These are phyloP conservation scores for Gymnorhina tibicen DNA, from an alignment of 2,113 vertebrate genomes.

Conservation along the genomic window DNA sequence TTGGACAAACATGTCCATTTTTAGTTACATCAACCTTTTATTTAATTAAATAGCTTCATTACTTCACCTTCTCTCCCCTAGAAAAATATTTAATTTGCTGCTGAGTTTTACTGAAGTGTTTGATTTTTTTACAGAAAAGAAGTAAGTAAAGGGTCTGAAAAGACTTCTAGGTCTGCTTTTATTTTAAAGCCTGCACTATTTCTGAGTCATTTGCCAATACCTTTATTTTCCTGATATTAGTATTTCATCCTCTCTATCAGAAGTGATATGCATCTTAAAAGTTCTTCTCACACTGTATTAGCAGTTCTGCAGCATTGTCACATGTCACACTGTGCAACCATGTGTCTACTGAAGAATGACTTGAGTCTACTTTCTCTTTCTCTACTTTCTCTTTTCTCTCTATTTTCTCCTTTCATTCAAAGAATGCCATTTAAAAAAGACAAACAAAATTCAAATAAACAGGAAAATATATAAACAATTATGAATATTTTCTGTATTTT, in stretches of 20 bases:
- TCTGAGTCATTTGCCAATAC: not conserved
- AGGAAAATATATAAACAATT: not conserved
- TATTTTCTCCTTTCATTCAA: no score
- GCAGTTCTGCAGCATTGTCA: not conserved
- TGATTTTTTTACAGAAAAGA: not conserved
- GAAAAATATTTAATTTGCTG: not conserved
- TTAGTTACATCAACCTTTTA: not conserved
- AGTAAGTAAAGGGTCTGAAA: not conserved
- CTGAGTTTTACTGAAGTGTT: not conserved
- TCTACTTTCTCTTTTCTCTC: no score
- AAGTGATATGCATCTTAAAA: not conserved
- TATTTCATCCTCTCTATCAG: not conserved
- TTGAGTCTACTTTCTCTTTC: not conserved
- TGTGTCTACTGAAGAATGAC: not conserved
- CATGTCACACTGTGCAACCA: fast-evolving
- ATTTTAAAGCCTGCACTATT: not conserved
- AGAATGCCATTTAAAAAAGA: not conserved
- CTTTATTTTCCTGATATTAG: not conserved
- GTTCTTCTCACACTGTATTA: not conserved
- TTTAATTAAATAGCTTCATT: not conserved
- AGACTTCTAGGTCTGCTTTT: not conserved
- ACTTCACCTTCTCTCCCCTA: not conserved
- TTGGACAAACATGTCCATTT: not conserved
- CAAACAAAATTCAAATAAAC: not conserved
- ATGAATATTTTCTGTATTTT: not conserved